These are phyloP conservation scores for Fopius arisanus DNA, from an alignment of 1,140 invertebrate species.

Conservation along the genomic window DNA sequence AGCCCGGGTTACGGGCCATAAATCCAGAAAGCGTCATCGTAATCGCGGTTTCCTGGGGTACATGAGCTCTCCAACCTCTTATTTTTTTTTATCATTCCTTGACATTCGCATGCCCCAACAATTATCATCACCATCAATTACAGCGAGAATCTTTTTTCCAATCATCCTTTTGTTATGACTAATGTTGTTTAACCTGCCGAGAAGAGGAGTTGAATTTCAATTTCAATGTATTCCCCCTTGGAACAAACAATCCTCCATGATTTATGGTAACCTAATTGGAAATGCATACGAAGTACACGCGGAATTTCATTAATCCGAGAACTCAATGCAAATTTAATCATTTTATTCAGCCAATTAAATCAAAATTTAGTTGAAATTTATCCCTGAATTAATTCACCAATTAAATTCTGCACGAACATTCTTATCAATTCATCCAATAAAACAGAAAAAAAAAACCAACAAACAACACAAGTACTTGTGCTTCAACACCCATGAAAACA, in stretches of 20 bases:
- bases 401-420: neutral
- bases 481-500: neutral
- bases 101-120: too few relatives aligned
- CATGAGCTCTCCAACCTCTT: neutral
- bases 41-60: neutral
- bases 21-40: neutral
- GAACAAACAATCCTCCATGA: neutral
- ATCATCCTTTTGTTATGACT: neutral
- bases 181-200: neutral
- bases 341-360: neutral
- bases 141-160: too few relatives aligned
- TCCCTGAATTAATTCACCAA: neutral
- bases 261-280: neutral
- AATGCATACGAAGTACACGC: neutral
- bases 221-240: neutral
- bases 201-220: neutral
- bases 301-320: neutral
- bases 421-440: neutral
- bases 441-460: neutral
- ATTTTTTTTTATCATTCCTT: too few relatives aligned
- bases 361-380: neutral
- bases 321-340: neutral
- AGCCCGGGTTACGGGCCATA: neutral
- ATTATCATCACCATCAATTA: too few relatives aligned
- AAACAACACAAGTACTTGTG: neutral